A percentile compares a stretch with the other conserved stretches of the same genome.
Evolutionary conservation across 2,113 vertebrate genomes (phyloP).

Genomic region (Ploceus nigricollis): DNA sequence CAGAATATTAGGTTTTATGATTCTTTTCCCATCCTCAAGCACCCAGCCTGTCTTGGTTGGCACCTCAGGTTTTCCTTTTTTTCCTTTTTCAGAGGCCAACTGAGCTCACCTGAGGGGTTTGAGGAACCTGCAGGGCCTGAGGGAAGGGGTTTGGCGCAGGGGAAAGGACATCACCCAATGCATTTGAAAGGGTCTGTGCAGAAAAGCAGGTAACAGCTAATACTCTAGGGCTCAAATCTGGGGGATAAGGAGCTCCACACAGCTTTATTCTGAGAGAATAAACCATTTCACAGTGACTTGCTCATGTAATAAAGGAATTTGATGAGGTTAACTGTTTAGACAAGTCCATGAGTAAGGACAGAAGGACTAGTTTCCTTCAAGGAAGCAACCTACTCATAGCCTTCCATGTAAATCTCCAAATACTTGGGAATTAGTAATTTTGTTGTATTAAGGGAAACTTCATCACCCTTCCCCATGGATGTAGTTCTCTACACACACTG

Average conservation of each 20-base stretch:
- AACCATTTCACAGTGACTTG: background rate
- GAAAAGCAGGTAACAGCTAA: background rate
- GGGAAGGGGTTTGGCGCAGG: background rate
- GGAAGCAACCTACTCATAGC: background rate
- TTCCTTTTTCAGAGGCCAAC: background rate
- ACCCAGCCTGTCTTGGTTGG: background rate
- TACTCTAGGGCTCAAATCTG: background rate
- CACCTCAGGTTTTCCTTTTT: background rate
- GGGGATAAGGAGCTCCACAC: background rate
- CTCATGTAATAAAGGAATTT: background rate
- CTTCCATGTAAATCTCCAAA: conserved; percentile 2
- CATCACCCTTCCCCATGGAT: background rate
- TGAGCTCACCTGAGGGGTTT: background rate
- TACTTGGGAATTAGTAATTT: background rate
- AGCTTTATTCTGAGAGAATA: background rate
- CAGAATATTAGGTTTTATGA: background rate
- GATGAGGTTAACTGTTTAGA: background rate
- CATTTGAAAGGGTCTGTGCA: background rate
- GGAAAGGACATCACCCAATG: background rate
- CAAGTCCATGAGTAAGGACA: background rate
- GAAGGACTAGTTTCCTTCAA: background rate
- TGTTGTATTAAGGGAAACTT: background rate
- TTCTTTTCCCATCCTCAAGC: background rate
- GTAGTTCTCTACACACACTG: background rate
- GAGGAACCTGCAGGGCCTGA: background rate